phyloP scores from a whole-genome alignment of 2,113 vertebrate species.

The Trogon surrucura region DNA sequence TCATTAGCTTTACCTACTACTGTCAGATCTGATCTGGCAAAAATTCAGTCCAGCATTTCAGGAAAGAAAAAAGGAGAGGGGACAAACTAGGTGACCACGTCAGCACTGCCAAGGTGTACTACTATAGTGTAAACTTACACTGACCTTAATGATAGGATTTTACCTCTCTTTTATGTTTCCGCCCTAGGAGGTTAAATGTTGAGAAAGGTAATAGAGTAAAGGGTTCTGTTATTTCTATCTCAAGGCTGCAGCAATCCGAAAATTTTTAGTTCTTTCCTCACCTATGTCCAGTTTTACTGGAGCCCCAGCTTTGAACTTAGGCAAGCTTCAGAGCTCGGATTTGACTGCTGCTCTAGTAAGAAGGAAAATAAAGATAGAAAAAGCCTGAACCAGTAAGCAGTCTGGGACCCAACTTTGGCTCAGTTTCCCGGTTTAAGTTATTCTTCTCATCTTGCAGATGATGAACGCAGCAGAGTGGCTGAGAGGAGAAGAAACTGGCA shows the following conservation, averaged over 20 bases:
- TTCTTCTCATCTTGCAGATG: not conserved
- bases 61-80: not conserved
- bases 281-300: not conserved
- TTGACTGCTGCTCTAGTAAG: not conserved
- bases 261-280: not conserved
- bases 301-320: not conserved
- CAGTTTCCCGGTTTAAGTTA: not conserved
- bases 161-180: not conserved
- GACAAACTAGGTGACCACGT: not conserved
- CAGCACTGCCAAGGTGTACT: not conserved
- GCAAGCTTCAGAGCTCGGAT: not conserved
- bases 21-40: not conserved
- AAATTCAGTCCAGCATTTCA: not conserved
- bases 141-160: not conserved
- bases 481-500: not conserved
- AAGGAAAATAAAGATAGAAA: not conserved
- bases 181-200: not conserved
- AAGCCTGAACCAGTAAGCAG: not conserved
- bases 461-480: not conserved
- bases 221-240: too few relatives aligned
- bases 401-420: not conserved
- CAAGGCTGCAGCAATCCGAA: not conserved
- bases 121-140: not conserved
- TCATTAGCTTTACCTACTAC: not conserved
- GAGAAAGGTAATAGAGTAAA: too few relatives aligned